Base-by-base conservation (phyloP, 2,888 invertebrate species). In the Machimus rusticus region DNA sequence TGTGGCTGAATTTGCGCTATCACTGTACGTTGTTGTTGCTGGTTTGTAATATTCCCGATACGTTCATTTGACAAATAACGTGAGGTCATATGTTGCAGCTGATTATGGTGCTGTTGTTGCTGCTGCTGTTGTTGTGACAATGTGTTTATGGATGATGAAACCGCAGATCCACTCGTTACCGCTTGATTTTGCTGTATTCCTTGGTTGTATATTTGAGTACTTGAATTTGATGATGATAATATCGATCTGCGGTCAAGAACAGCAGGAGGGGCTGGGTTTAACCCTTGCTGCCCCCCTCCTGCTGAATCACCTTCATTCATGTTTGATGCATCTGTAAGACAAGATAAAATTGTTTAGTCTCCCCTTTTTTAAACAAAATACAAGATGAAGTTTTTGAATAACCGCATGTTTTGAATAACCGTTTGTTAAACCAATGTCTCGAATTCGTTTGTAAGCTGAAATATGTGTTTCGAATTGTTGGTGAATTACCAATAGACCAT, bases 241-340 rank as follows among this genome's bases (percentile, higher is more conserved):
- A 91, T 91, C 92, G 92, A 91, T 91, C 92, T 92, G 92, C 92
- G 92, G 92, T 92, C 92, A 91, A 91, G 91, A 91, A 93, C 93
- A 93, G 93, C 93, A 93, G 93, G 93, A 93, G 92, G 92, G 92
- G 92, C 93, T 91, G 92, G 92, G 92, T 90, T 91, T 90, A 90
- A 91, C 92, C 93, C 92, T 93, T 91, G 92, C 91, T 92, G 93
- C 92, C 93, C 93, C 92, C 92, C 93, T 93, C 93, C 93, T 93
- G 93, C 93, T 92, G 93, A 92, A 92, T 92, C 92, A 91, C 92
- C 92, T 91, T 93, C 93, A 92, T 93, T 93, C 93, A 93, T 93
- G 92, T 92, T 92, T 92, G 92, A 92, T 91, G 92, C 93, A 93
- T 93, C 93, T 93, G 90, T 84, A 91, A 90, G 28, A 51, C 12